These are phyloP conservation scores for Podotricha telesiphe DNA, from an alignment of 2,888 invertebrate genomes.

Conservation along the genomic window DNA sequence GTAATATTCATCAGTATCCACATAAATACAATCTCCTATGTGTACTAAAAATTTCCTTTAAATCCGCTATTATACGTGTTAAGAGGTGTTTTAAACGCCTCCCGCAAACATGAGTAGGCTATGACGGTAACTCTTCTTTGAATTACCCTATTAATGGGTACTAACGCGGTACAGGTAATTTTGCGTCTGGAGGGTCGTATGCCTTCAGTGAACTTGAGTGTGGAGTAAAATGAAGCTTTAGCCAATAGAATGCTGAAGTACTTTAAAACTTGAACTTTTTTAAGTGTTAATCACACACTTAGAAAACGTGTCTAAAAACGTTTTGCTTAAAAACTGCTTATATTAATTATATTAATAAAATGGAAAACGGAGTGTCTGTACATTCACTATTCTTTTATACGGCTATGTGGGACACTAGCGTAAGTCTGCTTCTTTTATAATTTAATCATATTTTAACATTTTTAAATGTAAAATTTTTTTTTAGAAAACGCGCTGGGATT, in stretches of 20 bases:
- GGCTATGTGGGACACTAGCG: no score
- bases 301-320: no score
- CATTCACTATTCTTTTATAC: no score
- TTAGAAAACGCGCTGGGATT: no score
- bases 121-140: conserved; percentile 57
- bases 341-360: no score
- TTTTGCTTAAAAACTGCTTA: no score
- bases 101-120: conserved; percentile 53
- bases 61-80: conserved; percentile 61
- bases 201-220: conserved; percentile 10
- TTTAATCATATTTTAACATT: no score
- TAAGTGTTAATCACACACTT: no score
- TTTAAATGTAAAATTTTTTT: no score
- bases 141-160: conserved; percentile 64
- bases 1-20: conserved; percentile 14
- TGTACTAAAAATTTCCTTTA: conserved; percentile 53
- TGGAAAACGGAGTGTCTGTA: no score
- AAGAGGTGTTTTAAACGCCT: conserved; percentile 55
- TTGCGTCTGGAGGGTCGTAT: conserved; percentile 32
- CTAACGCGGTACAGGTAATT: conserved; percentile 52
- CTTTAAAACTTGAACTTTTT: no score
- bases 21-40: conserved; percentile 30
- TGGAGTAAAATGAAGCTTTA: conserved; percentile 17
- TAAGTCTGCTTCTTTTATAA: no score
- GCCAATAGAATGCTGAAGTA: conserved; percentile 6